phyloP scores from a whole-genome alignment of 2,797 vertebrate species.

The Thamnophis elegans region DNA sequence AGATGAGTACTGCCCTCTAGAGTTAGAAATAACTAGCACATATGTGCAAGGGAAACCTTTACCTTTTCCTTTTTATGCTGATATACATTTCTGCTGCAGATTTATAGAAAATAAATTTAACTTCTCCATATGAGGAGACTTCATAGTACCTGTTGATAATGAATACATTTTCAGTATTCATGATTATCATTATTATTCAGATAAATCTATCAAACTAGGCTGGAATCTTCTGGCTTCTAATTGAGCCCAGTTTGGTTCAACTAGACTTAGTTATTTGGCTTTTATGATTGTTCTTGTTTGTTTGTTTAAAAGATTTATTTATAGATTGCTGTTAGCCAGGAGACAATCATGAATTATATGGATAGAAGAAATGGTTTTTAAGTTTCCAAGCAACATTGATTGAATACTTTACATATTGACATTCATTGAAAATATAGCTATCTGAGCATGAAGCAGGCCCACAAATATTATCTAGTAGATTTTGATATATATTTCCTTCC shows the following conservation, averaged over 20 bases:
- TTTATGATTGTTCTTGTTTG: not conserved
- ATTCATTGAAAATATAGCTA: not conserved
- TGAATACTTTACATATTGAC: not conserved
- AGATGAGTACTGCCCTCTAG: no score
- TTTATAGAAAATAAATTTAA: not conserved
- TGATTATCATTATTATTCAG: not conserved
- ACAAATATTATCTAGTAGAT: no score
- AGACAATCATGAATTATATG: not conserved
- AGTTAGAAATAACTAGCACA: no score
- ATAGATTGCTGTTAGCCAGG: not conserved
- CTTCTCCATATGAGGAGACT: not conserved
- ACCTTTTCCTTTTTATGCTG: not conserved
- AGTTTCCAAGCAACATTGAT: no score
- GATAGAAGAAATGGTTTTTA: not conserved
- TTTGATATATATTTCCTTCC: not conserved
- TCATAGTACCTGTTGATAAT: not conserved
- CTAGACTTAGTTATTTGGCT: not conserved
- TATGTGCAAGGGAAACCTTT: no score
- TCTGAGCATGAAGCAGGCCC: not conserved
- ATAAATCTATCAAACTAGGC: not conserved
- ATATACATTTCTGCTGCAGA: not conserved
- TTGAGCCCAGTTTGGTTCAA: not conserved
- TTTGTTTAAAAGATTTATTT: not conserved
- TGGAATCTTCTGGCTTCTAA: not conserved
- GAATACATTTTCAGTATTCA: not conserved